These are phyloP conservation scores for Andricus grossulariae DNA, from an alignment of 1,140 invertebrate genomes.

Conservation along the genomic window DNA sequence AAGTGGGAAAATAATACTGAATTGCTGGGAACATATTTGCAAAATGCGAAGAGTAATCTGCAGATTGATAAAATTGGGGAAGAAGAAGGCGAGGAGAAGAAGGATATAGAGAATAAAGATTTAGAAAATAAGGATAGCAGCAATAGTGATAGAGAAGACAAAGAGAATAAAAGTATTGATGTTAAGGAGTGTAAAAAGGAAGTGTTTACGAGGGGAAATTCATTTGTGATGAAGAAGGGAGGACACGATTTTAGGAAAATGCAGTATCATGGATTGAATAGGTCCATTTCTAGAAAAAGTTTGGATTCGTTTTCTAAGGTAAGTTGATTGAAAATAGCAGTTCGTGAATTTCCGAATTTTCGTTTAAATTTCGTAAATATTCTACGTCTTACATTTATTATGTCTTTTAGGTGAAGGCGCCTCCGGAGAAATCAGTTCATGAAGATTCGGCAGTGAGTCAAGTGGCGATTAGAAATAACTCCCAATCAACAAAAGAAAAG, in stretches of 20 bases:
- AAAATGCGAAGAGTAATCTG: conserved; percentile 47
- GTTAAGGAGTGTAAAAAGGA: not conserved
- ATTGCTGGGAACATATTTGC: conserved; percentile 59
- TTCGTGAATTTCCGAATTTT: not conserved
- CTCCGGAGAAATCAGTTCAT: conserved; percentile 36
- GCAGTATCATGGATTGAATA: conserved; percentile 26
- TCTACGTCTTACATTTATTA: not conserved
- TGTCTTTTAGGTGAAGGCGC: conserved; percentile 33
- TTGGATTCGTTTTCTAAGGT: conserved; percentile 51
- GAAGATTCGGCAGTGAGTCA: conserved; percentile 48
- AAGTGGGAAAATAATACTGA: conserved; percentile 64
- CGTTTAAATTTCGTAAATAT: conserved; percentile 23
- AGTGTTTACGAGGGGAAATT: not conserved
- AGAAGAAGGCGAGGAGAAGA: conserved; percentile 16
- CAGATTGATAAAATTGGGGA: conserved; percentile 41
- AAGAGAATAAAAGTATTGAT: conserved; percentile 28
- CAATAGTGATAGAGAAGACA: conserved; percentile 33
- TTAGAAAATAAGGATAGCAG: conserved; percentile 8
- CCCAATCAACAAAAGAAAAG: conserved; percentile 41
- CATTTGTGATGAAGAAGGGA: not conserved
- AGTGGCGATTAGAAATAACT: conserved; percentile 31
- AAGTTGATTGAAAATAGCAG: not conserved
- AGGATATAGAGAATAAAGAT: conserved; percentile 15
- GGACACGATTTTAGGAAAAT: not conserved
- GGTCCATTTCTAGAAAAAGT: conserved; percentile 47